These are phyloP conservation scores for Thelaira solivaga DNA, from an alignment of 2,888 invertebrate genomes.

Conservation along the genomic window DNA sequence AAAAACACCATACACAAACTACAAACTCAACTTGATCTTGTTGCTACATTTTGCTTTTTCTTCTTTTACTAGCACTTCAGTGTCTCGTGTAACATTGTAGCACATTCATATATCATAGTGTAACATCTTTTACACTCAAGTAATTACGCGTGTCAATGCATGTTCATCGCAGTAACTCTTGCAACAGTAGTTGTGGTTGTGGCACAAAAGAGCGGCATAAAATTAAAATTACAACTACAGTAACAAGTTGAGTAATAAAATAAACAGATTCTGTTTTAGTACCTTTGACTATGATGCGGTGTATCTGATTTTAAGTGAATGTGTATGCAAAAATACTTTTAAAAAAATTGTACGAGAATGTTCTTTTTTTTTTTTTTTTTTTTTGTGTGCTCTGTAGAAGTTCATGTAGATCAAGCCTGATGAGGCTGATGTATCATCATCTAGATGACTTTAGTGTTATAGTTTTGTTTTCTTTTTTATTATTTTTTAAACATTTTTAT, in stretches of 20 bases:
- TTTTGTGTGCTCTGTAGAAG: slow-evolving; percentile 27
- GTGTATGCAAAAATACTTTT: slow-evolving; percentile 25
- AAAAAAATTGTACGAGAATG: background rate
- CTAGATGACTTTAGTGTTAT: slow-evolving; percentile 55
- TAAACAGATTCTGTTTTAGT: slow-evolving; percentile 51
- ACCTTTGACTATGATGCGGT: slow-evolving; percentile 37
- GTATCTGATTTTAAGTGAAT: slow-evolving; percentile 37
- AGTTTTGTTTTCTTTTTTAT: background rate
- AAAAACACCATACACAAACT: background rate
- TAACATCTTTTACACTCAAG: slow-evolving; percentile 64
- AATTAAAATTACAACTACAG: slow-evolving; percentile 34
- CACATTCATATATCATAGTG: slow-evolving; percentile 64
- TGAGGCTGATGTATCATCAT: slow-evolving; percentile 48
- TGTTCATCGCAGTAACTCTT: slow-evolving; percentile 21
- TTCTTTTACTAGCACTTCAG: background rate
- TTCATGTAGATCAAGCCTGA: slow-evolving; percentile 46
- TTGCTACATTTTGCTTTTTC: background rate
- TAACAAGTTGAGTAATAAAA: slow-evolving; percentile 15
- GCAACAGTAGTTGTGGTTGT: slow-evolving; percentile 8
- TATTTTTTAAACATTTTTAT: slow-evolving; percentile 23
- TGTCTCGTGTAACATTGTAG: slow-evolving; percentile 15
- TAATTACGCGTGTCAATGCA: slow-evolving; percentile 72
- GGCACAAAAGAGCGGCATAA: slow-evolving; percentile 4
- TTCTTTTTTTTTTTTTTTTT: background rate
- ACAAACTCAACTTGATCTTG: background rate